phyloP scores from a whole-genome alignment of 2,113 vertebrate species.

The Nicator chloris region DNA sequence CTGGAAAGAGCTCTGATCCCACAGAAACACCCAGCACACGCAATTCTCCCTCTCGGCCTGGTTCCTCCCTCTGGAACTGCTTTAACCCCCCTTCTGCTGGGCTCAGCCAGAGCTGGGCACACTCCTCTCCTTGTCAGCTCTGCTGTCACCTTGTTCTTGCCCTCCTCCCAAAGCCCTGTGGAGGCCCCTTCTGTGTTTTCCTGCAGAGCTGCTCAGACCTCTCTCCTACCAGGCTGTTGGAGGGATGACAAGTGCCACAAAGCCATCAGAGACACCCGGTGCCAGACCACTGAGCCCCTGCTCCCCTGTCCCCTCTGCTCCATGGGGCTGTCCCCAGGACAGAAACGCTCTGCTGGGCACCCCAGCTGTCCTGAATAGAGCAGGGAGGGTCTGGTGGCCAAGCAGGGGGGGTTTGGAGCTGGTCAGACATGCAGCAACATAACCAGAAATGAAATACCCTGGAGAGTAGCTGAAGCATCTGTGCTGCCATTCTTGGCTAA shows the following conservation, averaged over 20 bases:
- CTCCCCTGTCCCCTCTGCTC: neutral
- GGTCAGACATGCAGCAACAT: neutral
- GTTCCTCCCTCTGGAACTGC: neutral
- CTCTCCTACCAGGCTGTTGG: neutral
- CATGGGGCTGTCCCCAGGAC: neutral
- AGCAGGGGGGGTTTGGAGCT: neutral
- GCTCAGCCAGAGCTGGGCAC: neutral
- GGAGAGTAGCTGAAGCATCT: neutral
- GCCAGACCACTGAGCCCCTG: neutral
- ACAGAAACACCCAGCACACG: neutral
- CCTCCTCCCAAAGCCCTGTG: neutral
- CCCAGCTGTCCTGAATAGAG: neutral
- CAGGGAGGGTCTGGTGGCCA: neutral
- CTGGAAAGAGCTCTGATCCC: neutral
- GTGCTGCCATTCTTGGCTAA: neutral
- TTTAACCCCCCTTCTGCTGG: neutral
- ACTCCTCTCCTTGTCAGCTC: neutral
- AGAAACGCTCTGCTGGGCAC: neutral
- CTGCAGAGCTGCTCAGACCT: neutral
- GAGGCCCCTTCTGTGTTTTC: neutral
- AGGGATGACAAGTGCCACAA: neutral
- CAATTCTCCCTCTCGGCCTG: neutral
- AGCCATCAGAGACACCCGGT: neutral
- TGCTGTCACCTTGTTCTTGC: neutral
- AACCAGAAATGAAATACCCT: neutral